These are phyloP conservation scores for Laticauda colubrina DNA, from an alignment of 2,113 vertebrate species.

Conservation along the genomic window DNA sequence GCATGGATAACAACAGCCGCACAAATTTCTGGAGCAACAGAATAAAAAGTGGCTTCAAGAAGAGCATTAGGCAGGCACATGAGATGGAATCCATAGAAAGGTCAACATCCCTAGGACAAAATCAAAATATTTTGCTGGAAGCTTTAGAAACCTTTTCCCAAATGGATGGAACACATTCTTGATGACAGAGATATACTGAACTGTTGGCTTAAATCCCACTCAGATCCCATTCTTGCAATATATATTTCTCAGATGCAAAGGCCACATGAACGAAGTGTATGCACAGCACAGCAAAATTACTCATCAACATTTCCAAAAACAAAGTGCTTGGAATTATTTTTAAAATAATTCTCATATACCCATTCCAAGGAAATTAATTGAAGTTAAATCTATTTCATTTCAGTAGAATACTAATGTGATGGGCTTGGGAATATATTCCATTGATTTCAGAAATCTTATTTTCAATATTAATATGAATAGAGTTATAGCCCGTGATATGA, in stretches of 20 bases:
- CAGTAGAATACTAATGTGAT: neutral
- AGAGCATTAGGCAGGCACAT: conserved; percentile 47
- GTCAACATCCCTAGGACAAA: neutral
- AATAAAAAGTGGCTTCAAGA: conserved; percentile 55
- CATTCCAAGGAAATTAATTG: neutral
- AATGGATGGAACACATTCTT: too few relatives aligned
- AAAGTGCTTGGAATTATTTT: neutral
- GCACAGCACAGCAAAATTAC: neutral
- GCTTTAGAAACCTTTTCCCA: neutral
- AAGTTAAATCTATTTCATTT: neutral
- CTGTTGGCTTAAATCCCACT: neutral
- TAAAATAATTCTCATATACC: neutral
- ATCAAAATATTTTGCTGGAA: neutral
- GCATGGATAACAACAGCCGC: neutral
- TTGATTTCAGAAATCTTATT: neutral
- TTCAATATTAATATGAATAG: neutral
- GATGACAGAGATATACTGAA: neutral
- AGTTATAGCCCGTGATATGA: neutral
- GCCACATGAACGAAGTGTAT: neutral
- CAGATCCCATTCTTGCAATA: neutral
- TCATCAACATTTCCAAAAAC: neutral
- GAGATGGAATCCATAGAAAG: conserved; percentile 50
- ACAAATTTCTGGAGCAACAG: conserved; percentile 9
- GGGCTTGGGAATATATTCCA: too few relatives aligned
- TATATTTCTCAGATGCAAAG: neutral